Evolutionary conservation across 2,797 vertebrate species (phyloP).

Genomic region (Gymnoscopelus braueri): DNA sequence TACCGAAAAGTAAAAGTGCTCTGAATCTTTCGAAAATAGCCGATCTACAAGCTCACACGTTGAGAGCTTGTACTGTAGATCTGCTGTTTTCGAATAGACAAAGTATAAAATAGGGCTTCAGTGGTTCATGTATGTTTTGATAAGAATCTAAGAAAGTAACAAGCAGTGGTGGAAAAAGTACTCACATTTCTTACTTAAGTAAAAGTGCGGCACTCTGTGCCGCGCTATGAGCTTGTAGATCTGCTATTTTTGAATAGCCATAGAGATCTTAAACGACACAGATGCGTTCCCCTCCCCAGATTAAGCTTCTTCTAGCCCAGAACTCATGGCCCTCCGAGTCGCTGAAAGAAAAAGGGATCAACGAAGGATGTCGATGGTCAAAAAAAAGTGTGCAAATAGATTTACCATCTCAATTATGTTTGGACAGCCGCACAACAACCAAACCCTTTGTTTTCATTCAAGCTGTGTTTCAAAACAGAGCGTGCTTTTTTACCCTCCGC

Average conservation of each 20-base stretch:
- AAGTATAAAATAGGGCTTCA: no score
- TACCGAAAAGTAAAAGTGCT: no score
- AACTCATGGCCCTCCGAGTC: conserved; percentile 2
- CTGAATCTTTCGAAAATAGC: no score
- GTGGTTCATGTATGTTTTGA: no score
- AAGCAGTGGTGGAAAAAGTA: no score
- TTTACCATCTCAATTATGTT: conserved; percentile 37
- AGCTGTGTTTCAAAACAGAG: background rate
- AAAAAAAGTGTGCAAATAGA: conserved; percentile 26
- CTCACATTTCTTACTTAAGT: no score
- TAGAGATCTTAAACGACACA: background rate
- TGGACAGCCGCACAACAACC: conserved; percentile 15
- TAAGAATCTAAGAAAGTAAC: no score
- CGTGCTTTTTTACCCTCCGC: conserved; percentile 17
- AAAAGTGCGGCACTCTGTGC: no score
- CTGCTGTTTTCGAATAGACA: no score
- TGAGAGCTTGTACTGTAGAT: no score
- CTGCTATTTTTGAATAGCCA: background rate
- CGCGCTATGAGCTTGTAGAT: no score
- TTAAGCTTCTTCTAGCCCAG: conserved; percentile 1
- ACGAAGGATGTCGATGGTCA: conserved; percentile 19
- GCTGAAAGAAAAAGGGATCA: conserved; percentile 3
- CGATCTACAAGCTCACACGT: no score
- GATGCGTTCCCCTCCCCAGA: background rate
- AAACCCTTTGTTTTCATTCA: conserved; percentile 10